phyloP scores from a whole-genome alignment of 2,888 invertebrate genomes.

The Willowsia nigromaculata region DNA sequence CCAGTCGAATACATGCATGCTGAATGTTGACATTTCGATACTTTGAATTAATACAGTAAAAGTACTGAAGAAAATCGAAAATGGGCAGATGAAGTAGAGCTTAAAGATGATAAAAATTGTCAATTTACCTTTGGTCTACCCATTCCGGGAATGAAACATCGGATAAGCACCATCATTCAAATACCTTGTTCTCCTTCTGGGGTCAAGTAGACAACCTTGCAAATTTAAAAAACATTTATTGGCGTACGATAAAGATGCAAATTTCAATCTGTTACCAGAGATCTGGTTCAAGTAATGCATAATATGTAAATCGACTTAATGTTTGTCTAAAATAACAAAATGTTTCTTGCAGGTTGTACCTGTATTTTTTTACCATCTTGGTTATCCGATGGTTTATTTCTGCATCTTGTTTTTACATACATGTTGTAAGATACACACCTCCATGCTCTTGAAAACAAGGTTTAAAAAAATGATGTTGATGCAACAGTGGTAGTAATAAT shows the following conservation, averaged over 20 bases:
- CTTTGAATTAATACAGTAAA: no score
- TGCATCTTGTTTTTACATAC: no score
- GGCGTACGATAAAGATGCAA: background rate
- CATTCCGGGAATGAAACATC: no score
- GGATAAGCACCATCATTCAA: background rate
- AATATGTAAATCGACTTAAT: conserved; percentile 6
- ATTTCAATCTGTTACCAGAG: background rate
- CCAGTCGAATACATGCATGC: no score
- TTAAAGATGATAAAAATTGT: no score
- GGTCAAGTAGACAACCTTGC: background rate
- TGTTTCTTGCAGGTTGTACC: background rate
- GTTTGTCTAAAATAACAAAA: background rate
- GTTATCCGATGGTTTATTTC: background rate
- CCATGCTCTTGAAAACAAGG: background rate
- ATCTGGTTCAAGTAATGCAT: conserved; percentile 22
- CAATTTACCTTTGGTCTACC: no score
- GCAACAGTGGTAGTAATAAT: background rate
- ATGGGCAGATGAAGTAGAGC: no score
- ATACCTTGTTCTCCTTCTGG: background rate
- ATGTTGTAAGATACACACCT: background rate
- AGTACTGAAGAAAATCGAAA: no score
- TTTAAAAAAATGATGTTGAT: background rate
- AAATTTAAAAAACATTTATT: background rate
- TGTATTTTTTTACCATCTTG: background rate
- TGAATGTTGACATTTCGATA: no score